Conservation (phyloP, 2,888 invertebrate genomes). For the Cloeon dipterum region DNA sequence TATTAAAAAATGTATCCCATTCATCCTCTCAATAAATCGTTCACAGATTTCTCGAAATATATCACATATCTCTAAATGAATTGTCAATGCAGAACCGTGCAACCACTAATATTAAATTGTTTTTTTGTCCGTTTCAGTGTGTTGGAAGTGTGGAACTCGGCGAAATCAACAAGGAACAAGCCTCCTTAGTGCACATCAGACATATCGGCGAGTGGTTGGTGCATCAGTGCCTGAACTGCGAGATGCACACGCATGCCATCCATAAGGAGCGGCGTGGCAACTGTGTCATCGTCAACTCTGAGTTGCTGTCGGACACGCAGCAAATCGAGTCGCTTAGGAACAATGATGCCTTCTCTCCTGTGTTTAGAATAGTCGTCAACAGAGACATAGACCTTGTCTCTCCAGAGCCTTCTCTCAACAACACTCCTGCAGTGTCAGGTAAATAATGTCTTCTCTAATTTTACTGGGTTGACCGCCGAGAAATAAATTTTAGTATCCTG, state of each 20-base stretch:
- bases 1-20: no score
- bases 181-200: slow-evolving; percentile 28
- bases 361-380: slow-evolving; percentile 43
- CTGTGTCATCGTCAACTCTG: slow-evolving; percentile 27
- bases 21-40: no score
- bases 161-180: slow-evolving; percentile 29
- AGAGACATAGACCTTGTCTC: slow-evolving; percentile 25
- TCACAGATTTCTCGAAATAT: no score
- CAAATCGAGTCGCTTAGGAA: slow-evolving; percentile 33
- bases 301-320: slow-evolving; percentile 31
- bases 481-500: no score
- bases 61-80: no score
- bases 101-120: no score
- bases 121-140: slow-evolving; percentile 18
- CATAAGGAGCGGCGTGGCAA: slow-evolving; percentile 28
- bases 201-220: slow-evolving; percentile 33
- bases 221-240: slow-evolving; percentile 38
- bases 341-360: slow-evolving; percentile 41
- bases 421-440: slow-evolving; percentile 8
- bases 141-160: slow-evolving; percentile 25
- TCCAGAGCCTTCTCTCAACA: slow-evolving; percentile 12
- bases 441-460: neutral
- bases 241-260: slow-evolving; percentile 34
- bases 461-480: no score
- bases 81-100: no score